Base-by-base conservation (phyloP, 2,113 vertebrate genomes). In the Mormoops blainvillei region DNA sequence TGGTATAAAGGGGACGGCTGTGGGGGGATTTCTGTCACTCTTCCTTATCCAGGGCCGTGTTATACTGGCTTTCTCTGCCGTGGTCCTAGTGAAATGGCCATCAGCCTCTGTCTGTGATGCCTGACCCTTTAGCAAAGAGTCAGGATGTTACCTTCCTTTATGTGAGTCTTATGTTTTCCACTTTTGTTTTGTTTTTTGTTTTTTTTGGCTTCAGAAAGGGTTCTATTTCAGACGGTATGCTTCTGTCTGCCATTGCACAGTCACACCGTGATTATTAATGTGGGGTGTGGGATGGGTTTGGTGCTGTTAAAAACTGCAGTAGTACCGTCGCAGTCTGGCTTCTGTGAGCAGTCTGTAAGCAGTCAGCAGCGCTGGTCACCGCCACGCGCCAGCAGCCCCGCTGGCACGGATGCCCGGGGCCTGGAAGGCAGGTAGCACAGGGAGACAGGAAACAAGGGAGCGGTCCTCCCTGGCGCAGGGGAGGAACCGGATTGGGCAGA, bases 401-500 rank as follows among this genome's bases (percentile, higher is more conserved):
- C 31, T 24, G 13, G 52, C 22, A 6, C 5, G 3, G 43, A 14
- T 38, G 52, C 61, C 19, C 58, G 8, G 87, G 36, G 45, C 24
- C 7, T 3, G 10, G 50, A 5, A n/a, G 54, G 71, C 54, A 54
- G 18, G 2, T 52, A 41, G 28, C 5, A 0, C 3, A 0, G 24
- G 86, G 54, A 43, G 24, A 38, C 16, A n/a, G n/a, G n/a, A n/a
- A n/a, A n/a, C n/a, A n/a, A 36, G 43, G 63, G 26, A n/a, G 20
- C 20, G 7, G 73, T 14, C 20, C 36, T 1, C 0, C 28, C 58
- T 1, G 41, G 63, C 38, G 7, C 5, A 3, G 13, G 13, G 13
- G 16, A 1, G 9, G 43, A 2, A 0, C 87, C 13, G 7, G 67
- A 8, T 0, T 0, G 48, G 48, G 80, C 52, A 24, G n/a, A 41